Base-by-base conservation (phyloP, 1,140 invertebrate genomes). In the Lucilia sericata region DNA sequence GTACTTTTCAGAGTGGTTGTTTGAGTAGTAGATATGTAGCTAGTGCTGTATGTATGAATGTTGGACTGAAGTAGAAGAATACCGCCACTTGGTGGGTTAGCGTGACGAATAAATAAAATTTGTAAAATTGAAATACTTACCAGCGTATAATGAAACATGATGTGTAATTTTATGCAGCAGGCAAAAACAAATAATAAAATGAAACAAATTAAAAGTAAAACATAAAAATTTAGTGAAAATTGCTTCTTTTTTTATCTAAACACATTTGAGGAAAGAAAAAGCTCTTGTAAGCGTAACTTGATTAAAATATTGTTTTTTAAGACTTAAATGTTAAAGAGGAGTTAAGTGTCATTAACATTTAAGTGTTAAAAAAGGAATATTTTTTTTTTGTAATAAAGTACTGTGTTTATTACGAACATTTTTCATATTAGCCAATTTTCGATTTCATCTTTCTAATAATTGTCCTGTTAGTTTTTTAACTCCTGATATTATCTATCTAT, bases 121-220 rank as follows among this genome's bases (percentile, higher is more conserved):
- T 60, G n/a, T 60, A 17, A 60, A 60, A 60, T n/a, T 60, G 55
- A 60, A 60, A 60, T 60, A 60, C n/a, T 60, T 60, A 60, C 55
- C n/a, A 60, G 14, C n/a, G 55, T 60, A 17, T 60, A 60, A 60
- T 60, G 55, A n/a, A 60, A 60, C 55, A 60, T 60, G 55, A 60
- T 60, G 55, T 60, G 55, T 60, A 60, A 60, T n/a, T 60, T 60
- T 55, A 55, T 17, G 17, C 25, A 55, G 51, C 51, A 55, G 17
- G 17, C 51, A 60, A 14, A 60, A 60, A 60, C 17, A 60, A 60
- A 60, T 60, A 60, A 60, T 60, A n/a, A 60, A 60, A 60, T 14
- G 55, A 60, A 60, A 60, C 55, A 60, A 60, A n/a, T 60, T 60
- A 60, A 60, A 60, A n/a, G n/a, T 60, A 60, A 60, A 60, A 60